Evolutionary conservation across 1,140 invertebrate genomes (phyloP), one percentile per base, ranked within the genome.

Genomic region (Drosophila leontia): DNA sequence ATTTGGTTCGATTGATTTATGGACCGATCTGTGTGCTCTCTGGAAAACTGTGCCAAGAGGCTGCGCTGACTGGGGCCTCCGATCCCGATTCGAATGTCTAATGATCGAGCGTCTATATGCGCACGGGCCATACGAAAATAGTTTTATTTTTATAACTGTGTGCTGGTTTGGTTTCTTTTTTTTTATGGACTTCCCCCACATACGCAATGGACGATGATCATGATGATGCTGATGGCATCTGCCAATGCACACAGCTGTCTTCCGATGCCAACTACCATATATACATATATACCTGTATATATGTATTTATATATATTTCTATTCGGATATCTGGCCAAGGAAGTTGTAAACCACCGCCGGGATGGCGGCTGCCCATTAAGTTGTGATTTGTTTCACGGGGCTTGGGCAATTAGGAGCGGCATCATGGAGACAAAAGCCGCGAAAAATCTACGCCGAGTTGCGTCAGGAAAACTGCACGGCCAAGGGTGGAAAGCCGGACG

Each of bases 141-240:
- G 84, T 84, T 88, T 88, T 88, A 90, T 90, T 88, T 88, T 88
- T 88, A 88, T 88, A 88, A 79, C 78, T 90, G 74, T 90, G 84
- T 84, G 84, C 84, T 88, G 85, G 85, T 88, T 88, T 87, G 75
- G 74, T 88, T 82, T 82, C 62, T 83, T 70, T 80, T 71, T 71
- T 86, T 87, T 88, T 90, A 88, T 88, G 84, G 84, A 88, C 85
- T 88, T 88, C 85, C 85, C 84, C 84, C 84, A 88, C 81, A 88
- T 84, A 75, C 61, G 79, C 81, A 51, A 71, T 62, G 65, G 47
- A 48, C 47, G 61, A 76, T 53, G 51, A 51, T 53, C 51, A 75
- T 75, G 71, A 13, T 75, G 60, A 71, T 67, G 75, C 67, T 80
- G 75, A 68, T 78, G 63, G 75, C 80, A 82, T 82, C 80, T 75